Conservation (phyloP, 2,888 invertebrate species). For the Arrhopalites spinosus region DNA sequence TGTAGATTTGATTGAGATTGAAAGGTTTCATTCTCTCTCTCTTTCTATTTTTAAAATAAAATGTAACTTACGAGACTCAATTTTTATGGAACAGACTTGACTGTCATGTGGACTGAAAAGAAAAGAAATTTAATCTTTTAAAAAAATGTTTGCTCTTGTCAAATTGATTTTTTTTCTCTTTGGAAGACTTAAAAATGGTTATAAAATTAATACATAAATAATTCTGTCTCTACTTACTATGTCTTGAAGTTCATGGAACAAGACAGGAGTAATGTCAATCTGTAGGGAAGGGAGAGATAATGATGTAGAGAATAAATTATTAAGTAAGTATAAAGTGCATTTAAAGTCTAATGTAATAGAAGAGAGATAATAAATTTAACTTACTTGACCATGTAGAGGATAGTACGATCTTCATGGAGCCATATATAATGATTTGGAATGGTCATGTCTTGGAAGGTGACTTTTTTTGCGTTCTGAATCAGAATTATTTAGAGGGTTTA, state of each 20-base stretch:
- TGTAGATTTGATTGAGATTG: too few species aligned
- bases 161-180: too few species aligned
- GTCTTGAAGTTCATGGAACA: slow-evolving; percentile 60
- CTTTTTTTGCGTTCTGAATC: slow-evolving; percentile 59
- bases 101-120: slow-evolving; percentile 58
- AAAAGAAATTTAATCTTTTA: too few species aligned
- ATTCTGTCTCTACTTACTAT: slow-evolving; percentile 56
- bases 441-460: slow-evolving; percentile 59
- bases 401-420: slow-evolving; percentile 57
- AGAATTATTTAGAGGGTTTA: too few species aligned
- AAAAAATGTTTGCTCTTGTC: too few species aligned
- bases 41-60: too few species aligned
- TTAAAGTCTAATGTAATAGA: neutral
- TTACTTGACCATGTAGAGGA: slow-evolving; percentile 60
- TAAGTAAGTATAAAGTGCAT: neutral
- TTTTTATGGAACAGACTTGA: slow-evolving; percentile 59
- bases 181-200: too few species aligned
- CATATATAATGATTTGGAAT: slow-evolving; percentile 59
- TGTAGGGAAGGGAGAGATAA: too few species aligned
- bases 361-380: slow-evolving; percentile 34
- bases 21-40: too few species aligned
- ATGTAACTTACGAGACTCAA: slow-evolving; percentile 59
- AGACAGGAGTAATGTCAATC: slow-evolving; percentile 59
- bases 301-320: too few species aligned
- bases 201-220: too few species aligned